Base-by-base conservation (phyloP, 2,797 vertebrate genomes). In the Philypnodon macrostomus region DNA sequence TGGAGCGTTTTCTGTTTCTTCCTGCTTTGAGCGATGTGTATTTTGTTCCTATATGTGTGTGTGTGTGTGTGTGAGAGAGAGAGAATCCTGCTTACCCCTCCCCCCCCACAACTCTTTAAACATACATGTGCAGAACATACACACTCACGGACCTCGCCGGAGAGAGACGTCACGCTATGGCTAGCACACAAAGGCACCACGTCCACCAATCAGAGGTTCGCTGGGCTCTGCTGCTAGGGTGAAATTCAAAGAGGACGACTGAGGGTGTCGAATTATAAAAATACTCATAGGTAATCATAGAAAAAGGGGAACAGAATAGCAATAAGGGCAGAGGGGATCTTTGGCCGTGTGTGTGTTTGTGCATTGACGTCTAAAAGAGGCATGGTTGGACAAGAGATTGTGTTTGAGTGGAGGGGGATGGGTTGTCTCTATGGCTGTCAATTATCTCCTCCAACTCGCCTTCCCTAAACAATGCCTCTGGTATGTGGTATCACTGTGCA, bases 381-480 rank as follows among this genome's bases (percentile, higher is more conserved):
- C 56, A 38, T 38, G 71, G 62, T 53, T 82, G 75, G 74, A 77
- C 3, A 53, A 68, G 70, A 72, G 63, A 60, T 73, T 60, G 42
- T 49, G 57, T 56, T 51, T 52, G 55, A 36, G 60, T 38, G 21
- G 38, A 49, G 58, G 67, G 58, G 67, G 47, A 50, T 38, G 55
- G 70, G 44, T 67, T 39, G 45, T 80, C 86, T 84, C 83, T 84
- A 85, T 80, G 85, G 71, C 81, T 89, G 88, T 90, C 89, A 91
- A 90, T 91, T 89, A 90, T 90, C 88, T 91, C 79, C 81, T 85
- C 70, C 36, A 77, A 82, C 84, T 87, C 68, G 79, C 87, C 85
- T 85, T 87, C 79, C 79, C 86, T 85, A 87, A 91, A 91, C 89
- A 91, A 91, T 89, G 85, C 87, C 89, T 90, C 81, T 91, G 90